phyloP scores from a whole-genome alignment of 2,888 invertebrate species.

The Cheilosia vernalis region DNA sequence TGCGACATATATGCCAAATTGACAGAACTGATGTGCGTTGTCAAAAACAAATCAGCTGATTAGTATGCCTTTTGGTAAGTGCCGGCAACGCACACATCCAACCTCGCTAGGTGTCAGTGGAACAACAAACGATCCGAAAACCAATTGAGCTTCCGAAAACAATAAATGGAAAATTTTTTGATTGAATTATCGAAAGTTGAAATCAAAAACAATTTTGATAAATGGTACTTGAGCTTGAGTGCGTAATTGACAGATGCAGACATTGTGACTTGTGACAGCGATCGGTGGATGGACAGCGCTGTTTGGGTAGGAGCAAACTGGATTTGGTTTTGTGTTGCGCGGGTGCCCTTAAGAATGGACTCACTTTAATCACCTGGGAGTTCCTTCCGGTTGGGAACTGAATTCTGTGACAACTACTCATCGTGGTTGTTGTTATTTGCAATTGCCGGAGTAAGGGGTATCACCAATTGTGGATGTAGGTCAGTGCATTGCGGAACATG shows the following conservation, averaged over 20 bases:
- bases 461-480: background rate
- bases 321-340: slow-evolving; percentile 5
- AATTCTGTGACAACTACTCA: background rate
- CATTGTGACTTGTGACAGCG: background rate
- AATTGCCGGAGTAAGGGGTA: background rate
- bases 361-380: slow-evolving; percentile 18
- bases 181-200: slow-evolving; percentile 30
- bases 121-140: background rate
- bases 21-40: slow-evolving; percentile 16
- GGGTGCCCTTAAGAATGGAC: background rate
- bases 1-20: background rate
- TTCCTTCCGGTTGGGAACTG: background rate
- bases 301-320: slow-evolving; percentile 33
- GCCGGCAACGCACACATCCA: background rate
- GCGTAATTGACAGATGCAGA: slow-evolving; percentile 7
- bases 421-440: background rate
- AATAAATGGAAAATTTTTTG: slow-evolving; percentile 14
- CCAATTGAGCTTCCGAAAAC: slow-evolving; percentile 2
- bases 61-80: slow-evolving; percentile 25
- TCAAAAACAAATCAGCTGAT: slow-evolving; percentile 38
- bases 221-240: slow-evolving; percentile 15
- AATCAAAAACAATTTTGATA: slow-evolving; percentile 2
- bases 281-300: slow-evolving; percentile 7
- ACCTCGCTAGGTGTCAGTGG: slow-evolving; percentile 23
- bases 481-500: slow-evolving; percentile 2